A percentile compares a stretch with the other conserved stretches of the same genome.
phyloP scores from a whole-genome alignment of 1,140 invertebrate species.

The Bombyx mandarina region DNA sequence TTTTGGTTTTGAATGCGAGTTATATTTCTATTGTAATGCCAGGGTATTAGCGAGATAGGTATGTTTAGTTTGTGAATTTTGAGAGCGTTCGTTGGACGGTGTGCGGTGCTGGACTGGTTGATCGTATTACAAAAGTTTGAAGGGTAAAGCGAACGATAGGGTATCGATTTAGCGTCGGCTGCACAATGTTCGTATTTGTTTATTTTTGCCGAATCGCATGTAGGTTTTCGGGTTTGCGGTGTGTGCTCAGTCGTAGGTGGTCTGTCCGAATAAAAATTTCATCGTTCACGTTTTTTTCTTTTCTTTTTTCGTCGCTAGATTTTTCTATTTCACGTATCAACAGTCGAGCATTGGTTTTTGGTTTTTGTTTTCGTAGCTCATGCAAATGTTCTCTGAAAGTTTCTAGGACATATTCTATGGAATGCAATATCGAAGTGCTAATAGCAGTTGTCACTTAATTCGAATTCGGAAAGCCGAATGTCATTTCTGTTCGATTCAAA shows the following conservation, averaged over 20 bases:
- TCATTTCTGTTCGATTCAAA: too few relatives aligned
- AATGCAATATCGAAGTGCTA: too few relatives aligned
- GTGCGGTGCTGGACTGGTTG: conserved; percentile 6
- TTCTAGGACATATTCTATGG: too few relatives aligned
- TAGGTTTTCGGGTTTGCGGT: conserved; percentile 66
- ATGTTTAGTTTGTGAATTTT: conserved; percentile 38
- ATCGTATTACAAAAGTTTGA: conserved; percentile 55
- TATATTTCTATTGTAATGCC: conserved; percentile 55
- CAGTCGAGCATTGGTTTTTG: conserved; percentile 9
- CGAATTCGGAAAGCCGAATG: too few relatives aligned
- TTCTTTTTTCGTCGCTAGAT: conserved; percentile 10
- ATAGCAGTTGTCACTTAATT: too few relatives aligned
- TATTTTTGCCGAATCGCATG: conserved; percentile 57
- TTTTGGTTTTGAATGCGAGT: conserved; percentile 55
- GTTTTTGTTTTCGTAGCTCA: neutral
- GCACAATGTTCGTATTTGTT: conserved; percentile 41
- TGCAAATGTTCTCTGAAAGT: neutral
- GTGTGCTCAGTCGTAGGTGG: conserved; percentile 45
- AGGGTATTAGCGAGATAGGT: conserved; percentile 38
- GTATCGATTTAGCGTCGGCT: conserved; percentile 50
- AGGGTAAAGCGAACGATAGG: conserved; percentile 27
- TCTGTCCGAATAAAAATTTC: conserved; percentile 37
- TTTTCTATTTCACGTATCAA: conserved; percentile 36
- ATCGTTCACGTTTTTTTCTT: too few relatives aligned
- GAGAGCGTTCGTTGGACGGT: conserved; percentile 1